phyloP scores from a whole-genome alignment of 2,888 invertebrate species.

The Drosophila peninsularis region DNA sequence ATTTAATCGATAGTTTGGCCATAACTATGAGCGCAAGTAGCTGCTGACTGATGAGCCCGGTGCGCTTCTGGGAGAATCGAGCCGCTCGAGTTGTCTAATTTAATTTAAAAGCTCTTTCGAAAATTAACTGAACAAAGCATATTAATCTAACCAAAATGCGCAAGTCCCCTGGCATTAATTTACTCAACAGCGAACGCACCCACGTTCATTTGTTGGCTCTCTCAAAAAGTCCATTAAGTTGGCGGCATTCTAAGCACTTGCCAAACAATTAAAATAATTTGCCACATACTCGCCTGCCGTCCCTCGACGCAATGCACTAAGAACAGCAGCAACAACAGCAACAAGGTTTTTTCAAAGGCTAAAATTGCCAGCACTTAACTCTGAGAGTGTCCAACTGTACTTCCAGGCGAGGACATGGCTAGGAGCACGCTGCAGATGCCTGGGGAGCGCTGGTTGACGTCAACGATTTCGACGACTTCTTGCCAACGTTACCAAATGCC shows the following conservation, averaged over 20 bases:
- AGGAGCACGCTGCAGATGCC: slow-evolving; percentile 24
- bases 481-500: slow-evolving; percentile 1
- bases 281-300: slow-evolving; percentile 67
- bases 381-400: slow-evolving; percentile 59
- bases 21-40: slow-evolving; percentile 1
- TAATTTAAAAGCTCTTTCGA: slow-evolving; percentile 60
- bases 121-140: slow-evolving; percentile 73
- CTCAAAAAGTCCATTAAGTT: slow-evolving; percentile 71
- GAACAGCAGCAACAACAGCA: slow-evolving; percentile 15
- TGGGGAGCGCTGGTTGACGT: slow-evolving; percentile 23
- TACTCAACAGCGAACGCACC: slow-evolving; percentile 53
- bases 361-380: slow-evolving; percentile 76
- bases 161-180: slow-evolving; percentile 73
- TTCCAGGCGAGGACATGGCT: slow-evolving; percentile 37
- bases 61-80: neutral
- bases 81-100: slow-evolving; percentile 10
- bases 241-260: slow-evolving; percentile 77
- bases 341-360: slow-evolving; percentile 53
- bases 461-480: slow-evolving; percentile 1
- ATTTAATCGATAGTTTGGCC: slow-evolving; percentile 48
- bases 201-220: slow-evolving; percentile 25
- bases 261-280: slow-evolving; percentile 79
- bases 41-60: slow-evolving; percentile 1
- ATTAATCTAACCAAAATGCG: slow-evolving; percentile 70
- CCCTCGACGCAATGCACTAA: slow-evolving; percentile 67